Percentiles rank a stretch among this genome's conserved stretches.
Evolutionary conservation across 2,113 vertebrate genomes (phyloP).

Genomic region (Athene noctua): DNA sequence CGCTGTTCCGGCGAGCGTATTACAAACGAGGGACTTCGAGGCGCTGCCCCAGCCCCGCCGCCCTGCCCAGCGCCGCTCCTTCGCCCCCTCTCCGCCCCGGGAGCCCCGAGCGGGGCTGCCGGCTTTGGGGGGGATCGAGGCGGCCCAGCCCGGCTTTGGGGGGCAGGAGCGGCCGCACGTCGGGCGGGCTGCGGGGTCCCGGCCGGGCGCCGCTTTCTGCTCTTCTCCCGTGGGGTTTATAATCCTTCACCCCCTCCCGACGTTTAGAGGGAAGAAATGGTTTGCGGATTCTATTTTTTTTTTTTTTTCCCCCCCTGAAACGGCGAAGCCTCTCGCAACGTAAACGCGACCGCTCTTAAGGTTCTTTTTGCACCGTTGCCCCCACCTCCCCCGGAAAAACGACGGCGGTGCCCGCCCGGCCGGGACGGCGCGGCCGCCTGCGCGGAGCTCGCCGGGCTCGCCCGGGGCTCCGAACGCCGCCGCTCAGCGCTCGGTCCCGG

Average conservation of each 20-base stretch:
- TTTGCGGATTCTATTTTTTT: not conserved
- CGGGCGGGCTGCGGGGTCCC: not conserved
- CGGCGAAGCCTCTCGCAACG: not conserved
- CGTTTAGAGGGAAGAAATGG: not conserved
- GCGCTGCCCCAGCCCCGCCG: not conserved
- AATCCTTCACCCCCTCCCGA: not conserved
- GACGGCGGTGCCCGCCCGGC: not conserved
- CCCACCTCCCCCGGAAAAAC: not conserved
- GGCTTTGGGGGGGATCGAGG: not conserved
- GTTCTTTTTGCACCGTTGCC: not conserved
- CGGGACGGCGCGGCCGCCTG: not conserved
- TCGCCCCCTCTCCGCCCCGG: not conserved
- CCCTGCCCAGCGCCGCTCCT: not conserved
- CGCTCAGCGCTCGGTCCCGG: not conserved
- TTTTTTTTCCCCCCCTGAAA: not conserved
- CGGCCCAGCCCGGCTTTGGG: not conserved
- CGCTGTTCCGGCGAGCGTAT: slow-evolving; percentile 33
- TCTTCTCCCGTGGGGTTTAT: not conserved
- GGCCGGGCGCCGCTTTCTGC: not conserved
- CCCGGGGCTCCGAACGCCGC: rapidly evolving
- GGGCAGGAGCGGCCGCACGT: not conserved
- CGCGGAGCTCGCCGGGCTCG: not conserved
- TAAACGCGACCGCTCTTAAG: not conserved
- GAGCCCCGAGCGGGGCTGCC: not conserved
- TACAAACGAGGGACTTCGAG: slow-evolving; percentile 23